A percentile compares a stretch with the other conserved stretches of the same genome.
Evolutionary conservation across 2,888 invertebrate species (phyloP).

Genomic region (Orchesellides sinensis): DNA sequence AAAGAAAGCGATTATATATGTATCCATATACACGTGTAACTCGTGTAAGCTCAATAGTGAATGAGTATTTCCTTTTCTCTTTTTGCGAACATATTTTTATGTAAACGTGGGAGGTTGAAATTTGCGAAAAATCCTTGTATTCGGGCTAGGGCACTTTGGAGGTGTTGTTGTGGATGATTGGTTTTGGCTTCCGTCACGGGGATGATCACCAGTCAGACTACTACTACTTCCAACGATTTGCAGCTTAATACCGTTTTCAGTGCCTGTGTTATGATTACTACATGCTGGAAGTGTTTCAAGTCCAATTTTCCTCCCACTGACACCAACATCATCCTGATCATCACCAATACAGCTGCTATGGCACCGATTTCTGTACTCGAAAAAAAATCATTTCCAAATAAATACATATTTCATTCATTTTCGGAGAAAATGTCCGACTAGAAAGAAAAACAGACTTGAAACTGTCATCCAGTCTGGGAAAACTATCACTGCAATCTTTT

Average conservation of each 20-base stretch:
- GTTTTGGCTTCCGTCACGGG: background rate
- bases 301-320: slow-evolving; percentile 16
- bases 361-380: slow-evolving; percentile 22
- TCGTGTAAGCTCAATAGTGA: no score
- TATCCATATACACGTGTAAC: no score
- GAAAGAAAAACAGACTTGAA: background rate
- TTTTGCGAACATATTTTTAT: no score
- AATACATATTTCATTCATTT: slow-evolving; percentile 21
- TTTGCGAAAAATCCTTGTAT: slow-evolving; percentile 68
- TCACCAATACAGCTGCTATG: background rate
- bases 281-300: slow-evolving; percentile 15
- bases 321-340: background rate
- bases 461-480: background rate
- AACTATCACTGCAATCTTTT: background rate
- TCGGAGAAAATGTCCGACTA: background rate
- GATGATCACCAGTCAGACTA: background rate
- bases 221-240: slow-evolving; percentile 14
- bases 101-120: slow-evolving; percentile 67
- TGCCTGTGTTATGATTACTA: background rate
- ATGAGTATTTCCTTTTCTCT: no score
- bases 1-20: no score
- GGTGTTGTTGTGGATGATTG: background rate
- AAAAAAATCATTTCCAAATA: background rate
- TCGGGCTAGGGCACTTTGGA: slow-evolving; percentile 48
- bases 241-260: slow-evolving; percentile 13